A percentile compares a stretch with the other conserved stretches of the same genome.
Evolutionary conservation across 2,113 vertebrate genomes (phyloP).

Genomic region (Ceuthmochares aereus): DNA sequence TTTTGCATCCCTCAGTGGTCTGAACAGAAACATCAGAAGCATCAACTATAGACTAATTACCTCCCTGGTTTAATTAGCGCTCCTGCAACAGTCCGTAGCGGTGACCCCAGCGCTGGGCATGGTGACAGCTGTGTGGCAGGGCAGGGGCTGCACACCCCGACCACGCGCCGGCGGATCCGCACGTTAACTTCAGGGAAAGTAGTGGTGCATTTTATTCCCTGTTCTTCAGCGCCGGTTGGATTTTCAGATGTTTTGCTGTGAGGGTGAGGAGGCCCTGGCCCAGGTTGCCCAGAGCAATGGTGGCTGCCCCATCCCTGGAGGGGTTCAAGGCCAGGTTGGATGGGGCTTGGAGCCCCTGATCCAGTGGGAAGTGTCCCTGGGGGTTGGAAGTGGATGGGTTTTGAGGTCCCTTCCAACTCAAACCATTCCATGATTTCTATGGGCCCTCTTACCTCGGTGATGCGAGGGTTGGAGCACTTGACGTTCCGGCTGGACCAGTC

Average conservation of each 20-base stretch:
- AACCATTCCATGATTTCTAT: too few relatives aligned
- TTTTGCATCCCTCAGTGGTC: slow-evolving; percentile 23
- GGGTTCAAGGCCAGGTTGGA: too few relatives aligned
- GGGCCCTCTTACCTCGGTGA: slow-evolving; percentile 87
- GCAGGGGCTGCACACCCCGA: background rate
- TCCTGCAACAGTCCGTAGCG: slow-evolving; percentile 37
- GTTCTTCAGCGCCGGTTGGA: fast-evolving
- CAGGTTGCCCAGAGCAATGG: too few relatives aligned
- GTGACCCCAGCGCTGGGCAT: slow-evolving; percentile 2
- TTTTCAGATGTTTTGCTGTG: background rate
- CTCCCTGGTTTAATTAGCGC: slow-evolving; percentile 84
- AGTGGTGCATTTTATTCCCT: background rate
- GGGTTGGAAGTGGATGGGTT: too few relatives aligned
- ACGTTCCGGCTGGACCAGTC: slow-evolving; percentile 90
- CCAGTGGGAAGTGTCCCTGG: too few relatives aligned
- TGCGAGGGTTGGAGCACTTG: slow-evolving; percentile 97
- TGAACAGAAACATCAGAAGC: slow-evolving; percentile 65
- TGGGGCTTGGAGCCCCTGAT: too few relatives aligned
- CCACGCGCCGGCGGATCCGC: background rate
- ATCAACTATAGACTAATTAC: slow-evolving; percentile 82
- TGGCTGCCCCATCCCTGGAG: too few relatives aligned
- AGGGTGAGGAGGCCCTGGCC: too few relatives aligned
- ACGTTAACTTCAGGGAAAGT: background rate
- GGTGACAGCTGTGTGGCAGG: background rate
- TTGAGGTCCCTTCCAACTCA: too few relatives aligned